Evolutionary conservation across 2,797 vertebrate genomes (phyloP).

Genomic region (Rhinella marina): DNA sequence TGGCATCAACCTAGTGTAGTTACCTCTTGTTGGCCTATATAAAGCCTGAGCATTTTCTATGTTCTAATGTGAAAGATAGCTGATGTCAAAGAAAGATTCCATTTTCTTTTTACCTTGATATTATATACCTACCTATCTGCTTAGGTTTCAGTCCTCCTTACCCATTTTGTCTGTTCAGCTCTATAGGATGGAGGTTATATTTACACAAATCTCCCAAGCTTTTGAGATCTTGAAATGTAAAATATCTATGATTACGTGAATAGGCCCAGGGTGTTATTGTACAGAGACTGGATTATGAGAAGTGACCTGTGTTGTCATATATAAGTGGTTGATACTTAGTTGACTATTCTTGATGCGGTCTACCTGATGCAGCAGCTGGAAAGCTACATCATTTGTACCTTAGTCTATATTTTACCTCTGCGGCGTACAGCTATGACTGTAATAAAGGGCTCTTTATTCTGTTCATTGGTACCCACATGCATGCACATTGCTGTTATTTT

Average conservation of each 20-base stretch:
- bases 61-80: too few species aligned
- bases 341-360: neutral
- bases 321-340: neutral
- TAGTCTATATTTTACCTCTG: conserved; percentile 2
- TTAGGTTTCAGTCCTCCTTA: neutral
- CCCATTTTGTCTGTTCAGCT: neutral
- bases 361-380: neutral
- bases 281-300: neutral
- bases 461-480: conserved; percentile 7
- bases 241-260: neutral
- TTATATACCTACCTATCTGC: neutral
- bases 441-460: neutral
- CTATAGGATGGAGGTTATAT: neutral
- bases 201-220: neutral
- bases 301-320: neutral
- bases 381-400: neutral
- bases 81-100: too few species aligned
- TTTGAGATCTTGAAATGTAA: neutral
- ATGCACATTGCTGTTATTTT: conserved; percentile 39
- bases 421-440: neutral
- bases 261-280: neutral
- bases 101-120: too few species aligned
- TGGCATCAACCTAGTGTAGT: neutral
- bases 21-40: neutral
- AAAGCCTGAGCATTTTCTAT: neutral